Evolutionary conservation across 2,113 vertebrate genomes (phyloP).

Genomic region (Nycticebus coucang): DNA sequence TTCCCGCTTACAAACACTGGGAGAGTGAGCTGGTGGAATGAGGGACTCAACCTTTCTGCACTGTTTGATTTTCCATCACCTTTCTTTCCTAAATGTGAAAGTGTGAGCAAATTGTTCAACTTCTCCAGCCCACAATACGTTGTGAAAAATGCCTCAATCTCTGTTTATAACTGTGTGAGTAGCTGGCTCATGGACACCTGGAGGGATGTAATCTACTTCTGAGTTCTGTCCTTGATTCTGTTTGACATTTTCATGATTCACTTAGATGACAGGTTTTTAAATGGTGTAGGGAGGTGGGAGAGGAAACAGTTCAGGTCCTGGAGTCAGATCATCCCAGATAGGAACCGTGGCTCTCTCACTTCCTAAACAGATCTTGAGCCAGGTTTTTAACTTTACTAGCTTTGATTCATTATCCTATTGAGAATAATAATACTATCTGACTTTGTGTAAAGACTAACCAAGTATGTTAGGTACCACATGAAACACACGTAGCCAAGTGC

Average conservation of each 20-base stretch:
- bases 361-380: neutral
- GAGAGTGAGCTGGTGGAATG: neutral
- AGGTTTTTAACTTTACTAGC: neutral
- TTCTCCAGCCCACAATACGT: neutral
- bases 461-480: neutral
- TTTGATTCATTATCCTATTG: neutral
- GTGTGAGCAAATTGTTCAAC: neutral
- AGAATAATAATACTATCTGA: neutral
- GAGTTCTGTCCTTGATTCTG: slow-evolving; percentile 26
- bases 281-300: neutral
- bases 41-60: neutral
- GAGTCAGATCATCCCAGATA: neutral
- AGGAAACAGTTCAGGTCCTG: neutral
- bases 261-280: neutral
- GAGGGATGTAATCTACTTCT: neutral
- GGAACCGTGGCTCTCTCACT: neutral
- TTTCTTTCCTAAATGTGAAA: neutral
- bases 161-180: neutral
- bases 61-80: neutral
- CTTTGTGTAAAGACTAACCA: neutral
- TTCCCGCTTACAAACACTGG: neutral
- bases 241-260: neutral
- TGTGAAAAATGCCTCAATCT: neutral
- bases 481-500: neutral
- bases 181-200: neutral